Evolutionary conservation across 2,888 invertebrate species (phyloP).

Genomic region (Trichopria drosophilae): DNA sequence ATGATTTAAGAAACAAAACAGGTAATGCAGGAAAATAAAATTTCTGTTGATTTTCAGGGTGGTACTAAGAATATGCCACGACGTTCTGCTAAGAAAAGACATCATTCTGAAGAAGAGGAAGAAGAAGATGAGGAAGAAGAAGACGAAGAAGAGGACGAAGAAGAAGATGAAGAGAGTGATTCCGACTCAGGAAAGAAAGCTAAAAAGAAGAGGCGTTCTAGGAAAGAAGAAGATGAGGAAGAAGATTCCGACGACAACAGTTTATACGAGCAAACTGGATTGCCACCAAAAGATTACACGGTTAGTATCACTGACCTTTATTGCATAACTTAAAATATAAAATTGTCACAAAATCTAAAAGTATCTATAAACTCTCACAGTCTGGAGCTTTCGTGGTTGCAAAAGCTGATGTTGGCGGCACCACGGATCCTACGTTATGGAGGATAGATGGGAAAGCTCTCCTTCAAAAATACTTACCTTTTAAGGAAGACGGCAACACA

Average conservation of each 20-base stretch:
- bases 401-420: constrained; percentile 60
- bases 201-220: constrained; percentile 43
- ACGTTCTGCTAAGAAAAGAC: constrained; percentile 51
- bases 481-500: constrained; percentile 60
- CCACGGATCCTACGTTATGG: constrained; percentile 63
- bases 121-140: constrained; percentile 54
- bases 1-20: not conserved
- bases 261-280: constrained; percentile 50
- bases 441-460: constrained; percentile 65
- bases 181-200: constrained; percentile 51
- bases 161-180: constrained; percentile 54
- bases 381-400: constrained; percentile 65
- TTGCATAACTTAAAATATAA: not conserved
- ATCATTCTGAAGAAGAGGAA: constrained; percentile 55
- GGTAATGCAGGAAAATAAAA: not conserved
- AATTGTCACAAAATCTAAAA: not conserved
- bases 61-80: constrained; percentile 52
- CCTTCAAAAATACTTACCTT: constrained; percentile 65
- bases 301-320: constrained; percentile 35
- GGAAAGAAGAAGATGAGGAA: constrained; percentile 51
- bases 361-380: constrained; percentile 51
- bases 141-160: constrained; percentile 51
- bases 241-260: constrained; percentile 54
- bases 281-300: constrained; percentile 55
- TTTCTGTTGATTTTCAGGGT: constrained; percentile 36